Evolutionary conservation across 2,113 vertebrate genomes (phyloP).

Genomic region (Ammodytes marinus): DNA sequence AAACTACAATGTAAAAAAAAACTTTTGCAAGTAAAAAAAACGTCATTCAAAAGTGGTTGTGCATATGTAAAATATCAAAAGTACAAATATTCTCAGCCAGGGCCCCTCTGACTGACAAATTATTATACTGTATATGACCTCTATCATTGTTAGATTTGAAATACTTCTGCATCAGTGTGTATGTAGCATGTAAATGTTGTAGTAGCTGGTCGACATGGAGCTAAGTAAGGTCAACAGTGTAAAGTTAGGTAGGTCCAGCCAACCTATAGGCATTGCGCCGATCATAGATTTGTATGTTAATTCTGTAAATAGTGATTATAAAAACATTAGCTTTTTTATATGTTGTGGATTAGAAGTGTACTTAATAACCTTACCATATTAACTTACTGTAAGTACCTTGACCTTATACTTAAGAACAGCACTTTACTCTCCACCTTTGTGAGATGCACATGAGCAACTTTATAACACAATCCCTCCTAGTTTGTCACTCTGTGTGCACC

Average conservation of each 20-base stretch:
- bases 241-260: neutral
- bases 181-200: neutral
- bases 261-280: too few species aligned
- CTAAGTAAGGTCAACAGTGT: neutral
- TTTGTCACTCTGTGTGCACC: constrained; percentile 12
- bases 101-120: too few species aligned
- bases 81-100: too few species aligned
- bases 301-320: neutral
- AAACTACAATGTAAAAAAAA: too few species aligned
- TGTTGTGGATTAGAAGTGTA: neutral
- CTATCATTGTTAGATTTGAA: too few species aligned
- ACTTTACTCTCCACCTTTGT: neutral
- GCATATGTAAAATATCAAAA: too few species aligned
- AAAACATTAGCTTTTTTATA: neutral
- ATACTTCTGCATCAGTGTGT: neutral
- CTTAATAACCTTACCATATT: too few species aligned
- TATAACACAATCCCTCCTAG: neutral
- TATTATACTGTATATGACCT: too few species aligned
- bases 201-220: neutral
- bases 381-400: neutral
- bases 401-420: neutral
- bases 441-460: neutral
- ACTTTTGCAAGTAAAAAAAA: too few species aligned
- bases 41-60: too few species aligned
- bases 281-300: neutral